Percentiles rank a stretch among this genome's conserved stretches.
Evolutionary conservation across 2,888 invertebrate species (phyloP).

Genomic region (Pammene aurita): DNA sequence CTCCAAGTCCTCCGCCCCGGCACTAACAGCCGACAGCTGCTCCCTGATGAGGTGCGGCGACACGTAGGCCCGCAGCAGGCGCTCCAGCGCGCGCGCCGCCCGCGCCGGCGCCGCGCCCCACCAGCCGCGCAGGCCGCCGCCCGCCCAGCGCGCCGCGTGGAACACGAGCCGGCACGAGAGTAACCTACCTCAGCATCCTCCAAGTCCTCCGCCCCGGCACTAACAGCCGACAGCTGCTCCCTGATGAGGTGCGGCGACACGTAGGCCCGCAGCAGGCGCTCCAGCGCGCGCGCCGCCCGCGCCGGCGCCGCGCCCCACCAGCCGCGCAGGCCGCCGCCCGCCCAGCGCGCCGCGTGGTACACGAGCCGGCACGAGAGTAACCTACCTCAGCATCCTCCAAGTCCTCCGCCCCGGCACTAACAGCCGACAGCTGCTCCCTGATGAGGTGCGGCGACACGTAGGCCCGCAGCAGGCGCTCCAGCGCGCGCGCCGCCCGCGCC

Average conservation of each 20-base stretch:
- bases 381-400: slow-evolving; percentile 35
- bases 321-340: slow-evolving; percentile 85
- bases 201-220: slow-evolving; percentile 36
- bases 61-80: no score
- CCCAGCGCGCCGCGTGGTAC: slow-evolving; percentile 85
- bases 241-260: slow-evolving; percentile 51
- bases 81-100: no score
- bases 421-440: slow-evolving; percentile 44
- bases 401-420: slow-evolving; percentile 32
- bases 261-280: slow-evolving; percentile 85
- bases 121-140: no score
- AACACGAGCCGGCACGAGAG: no score
- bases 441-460: slow-evolving; percentile 51
- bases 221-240: slow-evolving; percentile 44
- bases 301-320: slow-evolving; percentile 86
- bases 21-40: no score
- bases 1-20: no score
- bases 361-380: slow-evolving; percentile 80
- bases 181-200: slow-evolving; percentile 18
- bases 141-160: no score
- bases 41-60: no score
- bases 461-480: slow-evolving; percentile 89
- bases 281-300: slow-evolving; percentile 87
- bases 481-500: slow-evolving; percentile 82
- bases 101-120: no score